phyloP scores from a whole-genome alignment of 2,888 invertebrate genomes.

The Steinernema scapterisci region DNA sequence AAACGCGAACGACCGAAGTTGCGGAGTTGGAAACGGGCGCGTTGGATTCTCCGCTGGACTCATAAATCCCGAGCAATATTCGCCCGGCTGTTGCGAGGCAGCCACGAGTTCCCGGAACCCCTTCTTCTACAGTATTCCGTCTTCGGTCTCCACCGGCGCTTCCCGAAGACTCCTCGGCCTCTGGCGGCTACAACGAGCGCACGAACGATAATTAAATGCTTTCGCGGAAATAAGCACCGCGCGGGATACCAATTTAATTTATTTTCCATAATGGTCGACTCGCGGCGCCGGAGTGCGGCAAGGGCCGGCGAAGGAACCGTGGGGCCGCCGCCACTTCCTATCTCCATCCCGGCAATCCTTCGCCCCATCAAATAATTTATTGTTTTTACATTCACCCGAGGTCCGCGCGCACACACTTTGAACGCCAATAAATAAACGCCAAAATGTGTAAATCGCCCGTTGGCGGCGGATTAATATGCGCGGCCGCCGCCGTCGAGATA shows the following conservation, averaged over 20 bases:
- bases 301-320: background rate
- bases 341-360: slow-evolving; percentile 10
- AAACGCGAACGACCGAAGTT: slow-evolving; percentile 26
- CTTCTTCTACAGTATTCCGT: too few species aligned
- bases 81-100: slow-evolving; percentile 3
- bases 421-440: slow-evolving; percentile 31
- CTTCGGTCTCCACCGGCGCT: background rate
- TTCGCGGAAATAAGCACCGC: slow-evolving; percentile 33
- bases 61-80: slow-evolving; percentile 14
- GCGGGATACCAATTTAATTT: slow-evolving; percentile 31
- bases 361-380: slow-evolving; percentile 29
- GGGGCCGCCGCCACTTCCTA: background rate
- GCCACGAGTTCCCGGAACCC: background rate
- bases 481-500: background rate
- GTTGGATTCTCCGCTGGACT: background rate
- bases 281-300: background rate
- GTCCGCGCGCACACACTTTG: slow-evolving; percentile 6
- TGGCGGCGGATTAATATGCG: slow-evolving; percentile 26
- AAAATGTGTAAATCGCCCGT: slow-evolving; percentile 26
- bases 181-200: slow-evolving; percentile 16
- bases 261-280: slow-evolving; percentile 30
- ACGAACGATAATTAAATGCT: slow-evolving; percentile 31
- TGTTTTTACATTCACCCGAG: slow-evolving; percentile 25
- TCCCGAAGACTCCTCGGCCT: too few species aligned
- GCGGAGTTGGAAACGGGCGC: slow-evolving; percentile 27